These are phyloP conservation scores for Chromoteleia sp. DNA, from an alignment of 2,888 invertebrate genomes.

Conservation along the genomic window DNA sequence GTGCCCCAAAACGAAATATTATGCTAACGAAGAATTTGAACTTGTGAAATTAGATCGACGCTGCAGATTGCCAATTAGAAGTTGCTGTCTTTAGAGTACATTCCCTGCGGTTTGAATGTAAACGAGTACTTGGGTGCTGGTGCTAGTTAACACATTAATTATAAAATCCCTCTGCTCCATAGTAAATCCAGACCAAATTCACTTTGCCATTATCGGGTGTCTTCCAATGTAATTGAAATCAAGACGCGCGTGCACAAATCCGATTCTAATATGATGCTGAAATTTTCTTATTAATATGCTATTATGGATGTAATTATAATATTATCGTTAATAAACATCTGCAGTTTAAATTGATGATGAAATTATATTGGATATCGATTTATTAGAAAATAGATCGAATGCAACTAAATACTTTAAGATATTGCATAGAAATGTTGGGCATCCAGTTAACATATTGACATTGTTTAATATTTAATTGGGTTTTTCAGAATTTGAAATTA, in stretches of 20 bases:
- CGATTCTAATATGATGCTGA: conserved; percentile 34
- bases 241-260: conserved; percentile 40
- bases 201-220: conserved; percentile 53
- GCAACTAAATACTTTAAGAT: no score
- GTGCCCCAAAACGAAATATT: conserved; percentile 71
- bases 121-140: conserved; percentile 68
- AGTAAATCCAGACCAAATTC: conserved; percentile 53
- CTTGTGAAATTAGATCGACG: conserved; percentile 76
- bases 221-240: conserved; percentile 56
- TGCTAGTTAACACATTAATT: conserved; percentile 75
- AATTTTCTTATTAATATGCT: conserved; percentile 53
- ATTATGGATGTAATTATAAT: conserved; percentile 25
- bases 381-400: not conserved
- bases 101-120: conserved; percentile 72
- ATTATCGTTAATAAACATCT: conserved; percentile 9
- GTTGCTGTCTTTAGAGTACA: conserved; percentile 73
- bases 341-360: conserved; percentile 5
- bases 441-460: no score
- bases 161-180: conserved; percentile 69
- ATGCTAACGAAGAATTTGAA: conserved; percentile 75
- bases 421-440: no score
- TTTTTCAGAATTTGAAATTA: no score
- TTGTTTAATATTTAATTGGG: no score
- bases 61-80: conserved; percentile 73
- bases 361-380: not conserved